phyloP scores from a whole-genome alignment of 2,113 vertebrate species.

The Varanus salvator region DNA sequence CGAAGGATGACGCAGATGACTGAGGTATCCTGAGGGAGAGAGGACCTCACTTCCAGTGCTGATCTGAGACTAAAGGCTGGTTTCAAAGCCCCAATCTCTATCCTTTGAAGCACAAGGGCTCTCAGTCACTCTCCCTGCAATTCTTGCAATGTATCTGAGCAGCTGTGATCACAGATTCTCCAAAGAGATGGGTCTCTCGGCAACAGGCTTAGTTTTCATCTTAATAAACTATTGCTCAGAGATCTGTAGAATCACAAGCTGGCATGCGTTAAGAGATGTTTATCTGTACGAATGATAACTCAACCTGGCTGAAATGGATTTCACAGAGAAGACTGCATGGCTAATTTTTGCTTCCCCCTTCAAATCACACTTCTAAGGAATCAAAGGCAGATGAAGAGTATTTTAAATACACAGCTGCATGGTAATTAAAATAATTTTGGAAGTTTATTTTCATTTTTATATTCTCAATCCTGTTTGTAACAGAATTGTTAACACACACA shows the following conservation, averaged over 20 bases:
- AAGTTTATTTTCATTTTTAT: slow-evolving; percentile 8
- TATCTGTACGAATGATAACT: background rate
- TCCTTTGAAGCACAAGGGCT: background rate
- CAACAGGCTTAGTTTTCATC: background rate
- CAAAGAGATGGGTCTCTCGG: background rate
- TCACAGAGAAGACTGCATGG: background rate
- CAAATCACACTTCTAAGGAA: slow-evolving; percentile 24
- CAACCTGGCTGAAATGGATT: background rate
- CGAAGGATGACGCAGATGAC: background rate
- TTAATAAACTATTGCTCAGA: slow-evolving; percentile 1
- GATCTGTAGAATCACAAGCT: background rate
- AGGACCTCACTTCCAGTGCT: background rate
- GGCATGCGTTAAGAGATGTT: background rate
- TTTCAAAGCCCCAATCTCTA: background rate
- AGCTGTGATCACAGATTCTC: background rate
- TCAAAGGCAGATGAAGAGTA: background rate
- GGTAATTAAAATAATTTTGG: slow-evolving; percentile 23
- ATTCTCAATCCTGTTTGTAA: slow-evolving; percentile 21
- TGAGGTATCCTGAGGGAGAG: background rate
- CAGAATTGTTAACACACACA: slow-evolving; percentile 18
- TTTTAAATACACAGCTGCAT: background rate
- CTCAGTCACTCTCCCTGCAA: background rate
- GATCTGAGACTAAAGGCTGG: background rate
- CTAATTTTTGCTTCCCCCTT: background rate
- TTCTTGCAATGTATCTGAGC: background rate